Percentiles rank a stretch among this genome's conserved stretches.
Conservation (phyloP, 2,888 invertebrate species). For the Rhyacophila evoluta region DNA sequence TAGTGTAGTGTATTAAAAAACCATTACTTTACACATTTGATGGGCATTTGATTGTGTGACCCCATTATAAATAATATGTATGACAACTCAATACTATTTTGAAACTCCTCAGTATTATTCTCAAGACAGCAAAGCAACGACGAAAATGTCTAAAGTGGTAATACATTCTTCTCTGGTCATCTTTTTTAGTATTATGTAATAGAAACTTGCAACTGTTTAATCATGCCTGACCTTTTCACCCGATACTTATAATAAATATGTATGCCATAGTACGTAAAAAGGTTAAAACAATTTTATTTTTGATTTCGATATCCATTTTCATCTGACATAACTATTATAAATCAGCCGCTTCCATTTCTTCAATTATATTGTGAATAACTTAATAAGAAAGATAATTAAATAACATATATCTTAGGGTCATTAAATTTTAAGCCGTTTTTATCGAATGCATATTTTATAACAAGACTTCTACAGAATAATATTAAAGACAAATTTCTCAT, state of each 20-base stretch:
- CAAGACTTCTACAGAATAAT: too few species aligned
- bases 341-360: too few species aligned
- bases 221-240: slow-evolving; percentile 7
- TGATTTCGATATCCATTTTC: neutral
- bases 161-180: neutral
- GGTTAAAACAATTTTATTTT: neutral
- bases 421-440: too few species aligned
- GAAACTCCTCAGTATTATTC: neutral
- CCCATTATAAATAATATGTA: neutral
- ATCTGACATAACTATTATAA: neutral
- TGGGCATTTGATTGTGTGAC: neutral
- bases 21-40: neutral
- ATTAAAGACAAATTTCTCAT: too few species aligned
- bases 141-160: slow-evolving; percentile 4
- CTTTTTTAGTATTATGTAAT: neutral
- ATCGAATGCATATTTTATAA: too few species aligned
- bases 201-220: slow-evolving; percentile 20
- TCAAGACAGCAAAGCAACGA: neutral
- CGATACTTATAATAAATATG: neutral
- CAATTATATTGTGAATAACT: too few species aligned
- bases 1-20: neutral
- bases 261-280: neutral
- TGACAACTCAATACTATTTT: neutral
- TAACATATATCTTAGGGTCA: too few species aligned
- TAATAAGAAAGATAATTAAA: too few species aligned